Conservation (phyloP, 2,797 vertebrate species). For the Sebastes vulpes region DNA sequence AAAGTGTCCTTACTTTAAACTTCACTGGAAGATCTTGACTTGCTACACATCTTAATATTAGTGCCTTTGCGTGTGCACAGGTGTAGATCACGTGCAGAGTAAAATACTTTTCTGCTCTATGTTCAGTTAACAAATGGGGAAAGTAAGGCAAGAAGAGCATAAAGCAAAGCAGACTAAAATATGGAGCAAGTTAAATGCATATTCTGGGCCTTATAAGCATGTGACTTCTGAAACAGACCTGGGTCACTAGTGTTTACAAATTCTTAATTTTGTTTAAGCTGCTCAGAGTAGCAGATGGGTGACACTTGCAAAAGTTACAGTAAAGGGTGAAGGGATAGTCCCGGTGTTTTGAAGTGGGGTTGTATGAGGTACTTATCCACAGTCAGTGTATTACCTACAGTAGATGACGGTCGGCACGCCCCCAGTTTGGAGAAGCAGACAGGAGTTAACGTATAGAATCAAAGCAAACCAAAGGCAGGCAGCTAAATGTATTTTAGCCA, state of each 20-base stretch:
- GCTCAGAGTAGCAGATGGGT: neutral
- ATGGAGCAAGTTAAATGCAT: slow-evolving; percentile 24
- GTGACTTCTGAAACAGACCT: slow-evolving; percentile 36
- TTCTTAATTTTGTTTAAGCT: slow-evolving; percentile 3
- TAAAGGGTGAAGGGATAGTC: neutral
- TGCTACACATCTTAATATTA: neutral
- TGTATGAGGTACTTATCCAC: no score
- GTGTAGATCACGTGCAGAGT: slow-evolving; percentile 1
- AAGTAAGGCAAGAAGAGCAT: slow-evolving; percentile 14
- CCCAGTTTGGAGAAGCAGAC: no score
- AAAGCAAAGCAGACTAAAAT: slow-evolving; percentile 30
- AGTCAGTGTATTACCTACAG: no score
- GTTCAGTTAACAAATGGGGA: slow-evolving; percentile 20
- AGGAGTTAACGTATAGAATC: no score
- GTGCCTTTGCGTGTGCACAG: slow-evolving; percentile 11
- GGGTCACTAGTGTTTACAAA: slow-evolving; percentile 23
- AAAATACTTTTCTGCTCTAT: neutral
- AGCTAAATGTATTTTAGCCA: no score
- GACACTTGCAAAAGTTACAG: neutral
- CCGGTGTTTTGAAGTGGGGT: no score
- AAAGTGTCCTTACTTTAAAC: neutral
- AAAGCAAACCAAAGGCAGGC: no score
- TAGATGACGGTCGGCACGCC: no score
- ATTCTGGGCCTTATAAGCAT: neutral
- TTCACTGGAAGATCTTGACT: neutral